Evolutionary conservation across 2,113 vertebrate genomes (phyloP).

Genomic region (Uria aalge): DNA sequence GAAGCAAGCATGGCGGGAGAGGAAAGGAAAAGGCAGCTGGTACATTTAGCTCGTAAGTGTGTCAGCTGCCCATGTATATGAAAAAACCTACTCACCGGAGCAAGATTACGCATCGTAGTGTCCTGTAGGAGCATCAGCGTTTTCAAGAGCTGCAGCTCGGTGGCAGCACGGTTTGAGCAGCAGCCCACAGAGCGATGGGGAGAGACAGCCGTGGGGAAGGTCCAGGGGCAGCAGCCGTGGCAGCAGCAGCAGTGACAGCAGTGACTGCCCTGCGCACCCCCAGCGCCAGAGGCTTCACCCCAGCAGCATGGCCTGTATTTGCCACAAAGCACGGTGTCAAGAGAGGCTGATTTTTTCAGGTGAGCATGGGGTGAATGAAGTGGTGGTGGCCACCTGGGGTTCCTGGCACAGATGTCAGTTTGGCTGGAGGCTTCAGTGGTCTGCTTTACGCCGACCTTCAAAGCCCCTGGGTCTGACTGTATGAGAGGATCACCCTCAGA

Average conservation of each 20-base stretch:
- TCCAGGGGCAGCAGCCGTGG: neutral
- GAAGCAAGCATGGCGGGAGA: neutral
- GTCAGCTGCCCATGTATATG: neutral
- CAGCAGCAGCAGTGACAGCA: constrained; percentile 21
- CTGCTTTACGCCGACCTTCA: neutral
- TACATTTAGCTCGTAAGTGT: neutral
- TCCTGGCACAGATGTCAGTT: neutral
- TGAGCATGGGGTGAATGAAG: neutral
- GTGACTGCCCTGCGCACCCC: neutral
- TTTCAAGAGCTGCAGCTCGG: constrained; percentile 17
- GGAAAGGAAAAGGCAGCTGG: neutral
- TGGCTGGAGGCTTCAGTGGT: constrained; percentile 38
- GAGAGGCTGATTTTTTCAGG: constrained; percentile 56
- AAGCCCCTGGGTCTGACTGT: neutral
- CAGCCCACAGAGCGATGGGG: neutral
- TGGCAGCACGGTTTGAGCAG: neutral
- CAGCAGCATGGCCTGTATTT: neutral
- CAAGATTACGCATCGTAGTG: neutral
- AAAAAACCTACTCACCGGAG: constrained; percentile 51
- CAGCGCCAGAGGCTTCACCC: neutral
- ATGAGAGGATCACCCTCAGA: neutral
- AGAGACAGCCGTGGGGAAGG: neutral
- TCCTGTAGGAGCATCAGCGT: constrained; percentile 22
- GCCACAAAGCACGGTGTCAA: constrained; percentile 36
- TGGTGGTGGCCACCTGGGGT: neutral